Percentiles rank a stretch among this genome's conserved stretches.
These are phyloP conservation scores for Micromussa lordhowensis DNA, from an alignment of 92 coral and sea anemone genomes.

Conservation along the genomic window DNA sequence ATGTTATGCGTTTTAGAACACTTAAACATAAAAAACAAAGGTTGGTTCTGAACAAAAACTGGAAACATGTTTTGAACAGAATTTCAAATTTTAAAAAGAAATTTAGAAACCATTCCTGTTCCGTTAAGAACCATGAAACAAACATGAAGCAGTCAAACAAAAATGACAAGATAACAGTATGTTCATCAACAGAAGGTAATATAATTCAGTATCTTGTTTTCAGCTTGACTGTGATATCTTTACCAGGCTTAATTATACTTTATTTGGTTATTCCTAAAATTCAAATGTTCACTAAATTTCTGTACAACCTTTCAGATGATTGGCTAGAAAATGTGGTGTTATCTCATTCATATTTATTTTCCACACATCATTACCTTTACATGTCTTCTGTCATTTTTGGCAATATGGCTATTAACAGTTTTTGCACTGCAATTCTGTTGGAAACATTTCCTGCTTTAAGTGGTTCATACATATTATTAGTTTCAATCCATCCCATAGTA, in stretches of 20 bases:
- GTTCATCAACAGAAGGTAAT: background rate
- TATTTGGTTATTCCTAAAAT: constrained; percentile 13
- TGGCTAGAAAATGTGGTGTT: background rate
- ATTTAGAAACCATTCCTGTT: background rate
- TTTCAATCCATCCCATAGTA: background rate
- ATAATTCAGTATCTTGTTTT: background rate
- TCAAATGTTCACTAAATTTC: constrained; percentile 8
- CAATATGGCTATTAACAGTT: constrained; percentile 12
- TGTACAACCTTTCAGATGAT: constrained; percentile 17
- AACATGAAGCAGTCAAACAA: background rate
- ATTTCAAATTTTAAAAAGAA: constrained; percentile 11
- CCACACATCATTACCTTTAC: constrained; percentile 6
- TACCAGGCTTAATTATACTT: constrained; percentile 12
- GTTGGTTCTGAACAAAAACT: background rate
- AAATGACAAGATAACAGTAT: background rate
- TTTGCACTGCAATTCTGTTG: constrained; percentile 1
- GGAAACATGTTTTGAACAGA: background rate
- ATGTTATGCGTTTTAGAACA: constrained; percentile 15
- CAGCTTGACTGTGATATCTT: background rate
- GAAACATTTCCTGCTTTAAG: constrained; percentile 2
- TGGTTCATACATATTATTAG: constrained; percentile 1
- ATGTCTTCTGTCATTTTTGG: constrained; percentile 19
- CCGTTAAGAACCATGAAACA: background rate
- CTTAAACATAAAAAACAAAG: constrained; percentile 8
- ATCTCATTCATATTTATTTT: background rate